Evolutionary conservation across 2,797 vertebrate species (phyloP).

Genomic region (Rhinoraja longicauda): DNA sequence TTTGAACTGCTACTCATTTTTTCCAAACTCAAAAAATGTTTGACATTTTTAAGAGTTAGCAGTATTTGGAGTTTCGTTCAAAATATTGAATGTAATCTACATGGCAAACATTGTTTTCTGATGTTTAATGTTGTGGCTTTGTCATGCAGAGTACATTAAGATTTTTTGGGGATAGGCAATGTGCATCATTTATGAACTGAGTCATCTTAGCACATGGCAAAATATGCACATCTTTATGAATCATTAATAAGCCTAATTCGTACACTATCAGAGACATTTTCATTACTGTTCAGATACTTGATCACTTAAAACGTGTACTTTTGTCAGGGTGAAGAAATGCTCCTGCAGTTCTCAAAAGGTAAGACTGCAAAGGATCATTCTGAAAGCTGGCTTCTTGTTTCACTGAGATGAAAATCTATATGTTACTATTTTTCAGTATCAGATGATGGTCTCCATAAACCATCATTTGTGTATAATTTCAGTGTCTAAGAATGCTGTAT

Average conservation of each 20-base stretch:
- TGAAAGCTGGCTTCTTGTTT: background rate
- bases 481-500: background rate
- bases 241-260: background rate
- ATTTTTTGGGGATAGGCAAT: background rate
- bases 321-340: background rate
- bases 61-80: background rate
- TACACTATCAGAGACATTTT: constrained; percentile 3
- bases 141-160: constrained; percentile 13
- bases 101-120: background rate
- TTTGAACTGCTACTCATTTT: background rate
- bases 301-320: constrained; percentile 12
- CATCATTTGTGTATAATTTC: background rate
- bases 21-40: background rate
- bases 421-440: background rate
- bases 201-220: background rate
- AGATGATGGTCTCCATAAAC: background rate
- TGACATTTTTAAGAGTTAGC: background rate
- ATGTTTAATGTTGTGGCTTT: background rate
- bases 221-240: constrained; percentile 27
- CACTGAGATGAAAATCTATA: background rate
- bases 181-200: background rate
- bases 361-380: background rate
- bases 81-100: background rate
- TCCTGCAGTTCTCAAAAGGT: background rate
- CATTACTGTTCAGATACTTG: background rate